Evolutionary conservation across 2,888 invertebrate genomes (phyloP).

Genomic region (Ectobius pallidus): DNA sequence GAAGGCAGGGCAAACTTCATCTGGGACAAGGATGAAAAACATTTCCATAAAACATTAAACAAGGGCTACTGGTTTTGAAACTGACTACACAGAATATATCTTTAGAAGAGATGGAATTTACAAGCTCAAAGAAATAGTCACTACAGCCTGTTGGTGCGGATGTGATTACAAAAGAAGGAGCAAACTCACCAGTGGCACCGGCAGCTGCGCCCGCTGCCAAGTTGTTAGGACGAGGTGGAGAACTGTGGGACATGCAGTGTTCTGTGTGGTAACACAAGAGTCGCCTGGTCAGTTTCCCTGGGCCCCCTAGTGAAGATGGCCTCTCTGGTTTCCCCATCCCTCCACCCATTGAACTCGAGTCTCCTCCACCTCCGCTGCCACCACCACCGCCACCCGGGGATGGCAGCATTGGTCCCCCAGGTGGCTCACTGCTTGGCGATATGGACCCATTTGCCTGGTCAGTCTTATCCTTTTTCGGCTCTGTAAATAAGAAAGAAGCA

Average conservation of each 20-base stretch:
- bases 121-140: background rate
- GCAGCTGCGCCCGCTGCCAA: slow-evolving; percentile 13
- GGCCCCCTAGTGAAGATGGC: slow-evolving; percentile 71
- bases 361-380: slow-evolving; percentile 56
- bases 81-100: too few species aligned
- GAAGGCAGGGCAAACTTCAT: too few species aligned
- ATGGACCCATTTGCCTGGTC: slow-evolving; percentile 70
- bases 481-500: slow-evolving; percentile 67
- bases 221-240: slow-evolving; percentile 45
- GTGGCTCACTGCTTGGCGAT: slow-evolving; percentile 64
- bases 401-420: slow-evolving; percentile 51
- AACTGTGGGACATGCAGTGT: slow-evolving; percentile 64
- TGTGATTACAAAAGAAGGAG: background rate
- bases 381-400: slow-evolving; percentile 57
- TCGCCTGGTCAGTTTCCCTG: slow-evolving; percentile 76
- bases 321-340: slow-evolving; percentile 73
- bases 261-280: slow-evolving; percentile 81
- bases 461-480: slow-evolving; percentile 93
- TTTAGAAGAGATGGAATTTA: too few species aligned
- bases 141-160: background rate
- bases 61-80: too few species aligned
- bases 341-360: slow-evolving; percentile 46
- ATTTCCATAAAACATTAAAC: too few species aligned
- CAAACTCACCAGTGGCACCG: slow-evolving; percentile 12
- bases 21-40: too few species aligned